Evolutionary conservation across 2,888 invertebrate genomes (phyloP).

Genomic region (Kryphioiulus occultus): DNA sequence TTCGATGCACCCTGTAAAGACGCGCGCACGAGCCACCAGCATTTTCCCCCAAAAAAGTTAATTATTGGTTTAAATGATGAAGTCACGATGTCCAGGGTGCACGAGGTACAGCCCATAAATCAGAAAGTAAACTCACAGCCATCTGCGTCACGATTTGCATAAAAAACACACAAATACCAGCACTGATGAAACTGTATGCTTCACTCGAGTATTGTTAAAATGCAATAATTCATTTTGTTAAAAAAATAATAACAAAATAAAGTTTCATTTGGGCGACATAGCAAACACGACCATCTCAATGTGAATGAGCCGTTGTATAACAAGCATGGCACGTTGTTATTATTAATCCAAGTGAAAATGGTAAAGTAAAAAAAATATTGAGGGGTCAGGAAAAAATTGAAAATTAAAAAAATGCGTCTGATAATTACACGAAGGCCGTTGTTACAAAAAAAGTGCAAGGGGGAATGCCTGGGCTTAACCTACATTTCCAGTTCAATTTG

Average conservation of each 20-base stretch:
- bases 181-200: background rate
- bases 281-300: background rate
- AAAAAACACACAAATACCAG: background rate
- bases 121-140: too few relatives aligned
- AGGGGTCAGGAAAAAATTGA: background rate
- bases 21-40: background rate
- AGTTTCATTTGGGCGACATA: too few relatives aligned
- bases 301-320: background rate
- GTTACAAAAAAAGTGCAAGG: background rate
- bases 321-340: background rate
- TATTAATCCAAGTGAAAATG: background rate
- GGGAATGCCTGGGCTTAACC: conserved; percentile 1
- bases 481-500: background rate
- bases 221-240: background rate
- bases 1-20: background rate
- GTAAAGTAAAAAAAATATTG: background rate
- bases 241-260: too few relatives aligned
- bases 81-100: conserved; percentile 8
- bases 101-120: background rate
- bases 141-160: background rate
- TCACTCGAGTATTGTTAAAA: too few relatives aligned
- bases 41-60: background rate
- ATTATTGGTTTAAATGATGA: background rate
- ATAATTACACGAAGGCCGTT: background rate
- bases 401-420: background rate